phyloP scores from a whole-genome alignment of 1,140 invertebrate species.

The Holotrichia oblita region DNA sequence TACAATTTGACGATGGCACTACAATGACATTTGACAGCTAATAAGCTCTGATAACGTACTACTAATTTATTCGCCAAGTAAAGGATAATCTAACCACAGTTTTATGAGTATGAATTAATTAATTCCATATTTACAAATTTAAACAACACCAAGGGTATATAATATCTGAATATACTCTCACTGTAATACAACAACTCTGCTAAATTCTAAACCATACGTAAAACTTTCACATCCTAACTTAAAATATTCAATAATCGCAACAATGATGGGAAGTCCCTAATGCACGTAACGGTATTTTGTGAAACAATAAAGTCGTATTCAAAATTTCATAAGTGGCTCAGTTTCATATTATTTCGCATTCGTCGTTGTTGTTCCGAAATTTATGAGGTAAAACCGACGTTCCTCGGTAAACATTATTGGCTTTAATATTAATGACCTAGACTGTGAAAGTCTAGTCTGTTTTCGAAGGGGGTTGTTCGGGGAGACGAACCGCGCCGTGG shows the following conservation, averaged over 20 bases:
- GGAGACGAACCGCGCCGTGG: neutral
- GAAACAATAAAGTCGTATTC: slow-evolving; percentile 10
- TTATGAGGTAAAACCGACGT: slow-evolving; percentile 31
- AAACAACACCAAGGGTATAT: too few species aligned
- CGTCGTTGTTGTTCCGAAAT: slow-evolving; percentile 21
- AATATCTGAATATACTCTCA: too few species aligned
- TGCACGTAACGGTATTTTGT: slow-evolving; percentile 13
- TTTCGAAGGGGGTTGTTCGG: neutral
- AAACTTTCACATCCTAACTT: neutral
- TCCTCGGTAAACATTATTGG: slow-evolving; percentile 29
- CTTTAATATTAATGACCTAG: slow-evolving; percentile 33
- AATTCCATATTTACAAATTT: too few species aligned
- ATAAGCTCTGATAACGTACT: too few species aligned
- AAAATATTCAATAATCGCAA: slow-evolving; percentile 21
- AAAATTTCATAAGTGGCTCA: slow-evolving; percentile 23
- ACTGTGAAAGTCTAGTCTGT: slow-evolving; percentile 16
- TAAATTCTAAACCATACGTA: neutral
- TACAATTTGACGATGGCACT: too few species aligned
- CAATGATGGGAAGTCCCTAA: neutral
- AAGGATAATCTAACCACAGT: too few species aligned
- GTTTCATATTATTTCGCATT: slow-evolving; percentile 20
- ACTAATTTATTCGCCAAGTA: too few species aligned
- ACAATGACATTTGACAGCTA: too few species aligned
- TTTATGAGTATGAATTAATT: too few species aligned
- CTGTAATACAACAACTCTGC: too few species aligned